Base-by-base conservation (phyloP, 2,113 vertebrate species). In the Mus spicilegus region DNA sequence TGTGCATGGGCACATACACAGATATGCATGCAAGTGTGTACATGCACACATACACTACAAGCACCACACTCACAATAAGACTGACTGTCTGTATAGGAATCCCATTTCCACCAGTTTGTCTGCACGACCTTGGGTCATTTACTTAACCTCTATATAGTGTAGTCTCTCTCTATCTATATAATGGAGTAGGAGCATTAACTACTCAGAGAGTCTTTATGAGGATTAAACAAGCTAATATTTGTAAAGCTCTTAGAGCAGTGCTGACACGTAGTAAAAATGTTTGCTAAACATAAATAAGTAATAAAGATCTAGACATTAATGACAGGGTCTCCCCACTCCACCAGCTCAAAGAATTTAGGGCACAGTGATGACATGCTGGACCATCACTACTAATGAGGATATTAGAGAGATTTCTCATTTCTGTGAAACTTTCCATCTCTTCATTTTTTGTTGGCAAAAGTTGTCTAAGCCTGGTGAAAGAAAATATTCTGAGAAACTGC, bases 281-380 rank as follows among this genome's bases (percentile, higher is more conserved):
- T 96, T 84, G 94, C 39, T 94, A 82, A 86, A 54, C 81, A 88
- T 95, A 56, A 97, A 86, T 93, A 95, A 96, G 54, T 91, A 95
- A 95, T 89, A 54, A 87, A 85, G 72, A 92, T 49, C 46, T 56
- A 70, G 28, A 69, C 0, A 1, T 70, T 95, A 77, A 82, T 94
- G 90, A 42, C 20, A 88, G 33, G 85, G 17, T 39, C 14, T 75
- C 65, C 67, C 4, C 46, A 63, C 17, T 82, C 65, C 8, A 63
- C n/a, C n/a, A 20, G 36, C n/a, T 95, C 20, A n/a, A 61, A 78
- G 28, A 61, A 90, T 92, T 96, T 82, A 82, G 63, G 89, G 42
- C 63, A 87, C 46, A 75, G 46, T 46, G 72, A 89, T 78, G 91
- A 67, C 49, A 39, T 17, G 9, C 46, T 61, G 20, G 70, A 73